Percentiles rank a stretch among this genome's conserved stretches.
These are phyloP conservation scores for Athene noctua DNA, from an alignment of 2,113 vertebrate species.

Conservation along the genomic window DNA sequence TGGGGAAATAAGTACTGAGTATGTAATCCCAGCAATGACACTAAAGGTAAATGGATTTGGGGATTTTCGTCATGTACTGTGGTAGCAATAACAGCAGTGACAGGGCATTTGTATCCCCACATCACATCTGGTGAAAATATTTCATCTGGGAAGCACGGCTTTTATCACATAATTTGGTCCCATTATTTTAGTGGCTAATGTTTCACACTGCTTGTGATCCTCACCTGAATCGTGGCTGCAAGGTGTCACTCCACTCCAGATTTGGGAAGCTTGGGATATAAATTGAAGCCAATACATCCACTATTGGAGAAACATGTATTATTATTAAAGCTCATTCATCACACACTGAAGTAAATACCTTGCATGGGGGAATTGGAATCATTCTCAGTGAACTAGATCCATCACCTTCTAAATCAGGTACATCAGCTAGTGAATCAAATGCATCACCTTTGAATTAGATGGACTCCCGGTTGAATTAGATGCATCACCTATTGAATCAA, in stretches of 20 bases:
- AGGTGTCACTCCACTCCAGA: conserved; percentile 34
- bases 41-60: conserved; percentile 68
- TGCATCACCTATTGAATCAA: conserved; percentile 76
- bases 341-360: conserved; percentile 69
- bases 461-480: conserved; percentile 70
- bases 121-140: conserved; percentile 56
- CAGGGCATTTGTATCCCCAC: conserved; percentile 25
- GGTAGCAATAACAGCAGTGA: conserved; percentile 65
- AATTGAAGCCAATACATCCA: conserved; percentile 55
- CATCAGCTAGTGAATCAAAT: conserved; percentile 78
- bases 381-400: conserved; percentile 72
- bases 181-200: conserved; percentile 52
- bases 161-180: conserved; percentile 42
- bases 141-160: conserved; percentile 38
- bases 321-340: conserved; percentile 78
- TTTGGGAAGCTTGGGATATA: conserved; percentile 1
- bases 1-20: conserved; percentile 69
- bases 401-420: conserved; percentile 81
- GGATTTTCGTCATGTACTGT: conserved; percentile 62
- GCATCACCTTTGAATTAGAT: conserved; percentile 73
- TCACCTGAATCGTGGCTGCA: conserved; percentile 20
- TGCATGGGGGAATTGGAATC: conserved; percentile 68
- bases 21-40: conserved; percentile 62
- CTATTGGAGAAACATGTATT: conserved; percentile 60
- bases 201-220: not conserved